Percentiles rank a stretch among this genome's conserved stretches.
Evolutionary conservation across 2,113 vertebrate species (phyloP).

Genomic region (Varanus salvator): DNA sequence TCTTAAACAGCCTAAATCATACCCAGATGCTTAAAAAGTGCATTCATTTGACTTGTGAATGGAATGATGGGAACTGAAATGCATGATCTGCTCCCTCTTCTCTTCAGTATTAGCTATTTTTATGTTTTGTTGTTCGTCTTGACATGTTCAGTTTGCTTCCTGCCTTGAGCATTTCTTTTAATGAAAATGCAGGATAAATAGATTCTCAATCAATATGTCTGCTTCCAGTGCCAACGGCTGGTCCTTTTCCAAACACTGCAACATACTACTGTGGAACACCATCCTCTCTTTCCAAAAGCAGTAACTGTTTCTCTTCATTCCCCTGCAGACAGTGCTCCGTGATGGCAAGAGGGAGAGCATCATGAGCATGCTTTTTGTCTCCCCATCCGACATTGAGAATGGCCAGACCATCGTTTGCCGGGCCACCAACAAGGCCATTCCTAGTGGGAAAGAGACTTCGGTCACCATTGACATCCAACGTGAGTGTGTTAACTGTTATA

Average conservation of each 20-base stretch:
- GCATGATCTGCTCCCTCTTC: neutral
- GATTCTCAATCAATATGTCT: neutral
- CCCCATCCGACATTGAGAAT: constrained; percentile 90
- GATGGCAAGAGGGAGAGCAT: constrained; percentile 94
- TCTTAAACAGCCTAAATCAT: neutral
- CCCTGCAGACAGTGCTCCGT: constrained; percentile 85
- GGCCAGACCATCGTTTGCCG: constrained; percentile 93
- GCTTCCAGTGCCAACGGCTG: neutral
- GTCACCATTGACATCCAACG: constrained; percentile 98
- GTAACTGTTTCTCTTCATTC: neutral
- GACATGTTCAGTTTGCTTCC: neutral
- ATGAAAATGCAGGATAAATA: neutral
- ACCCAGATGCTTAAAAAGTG: neutral
- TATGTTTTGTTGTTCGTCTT: neutral
- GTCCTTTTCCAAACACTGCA: neutral
- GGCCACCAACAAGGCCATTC: constrained; percentile 95
- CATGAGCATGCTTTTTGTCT: constrained; percentile 92
- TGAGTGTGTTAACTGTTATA: constrained; percentile 76
- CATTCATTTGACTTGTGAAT: neutral
- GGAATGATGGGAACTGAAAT: neutral
- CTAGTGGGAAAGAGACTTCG: constrained; percentile 92
- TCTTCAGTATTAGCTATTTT: neutral
- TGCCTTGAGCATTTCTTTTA: neutral
- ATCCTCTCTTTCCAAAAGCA: rapidly evolving
- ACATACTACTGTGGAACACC: neutral